Percentiles rank a stretch among this genome's conserved stretches.
Conservation (phyloP, 2,797 vertebrate genomes). For the Phalanger gymnotis region DNA sequence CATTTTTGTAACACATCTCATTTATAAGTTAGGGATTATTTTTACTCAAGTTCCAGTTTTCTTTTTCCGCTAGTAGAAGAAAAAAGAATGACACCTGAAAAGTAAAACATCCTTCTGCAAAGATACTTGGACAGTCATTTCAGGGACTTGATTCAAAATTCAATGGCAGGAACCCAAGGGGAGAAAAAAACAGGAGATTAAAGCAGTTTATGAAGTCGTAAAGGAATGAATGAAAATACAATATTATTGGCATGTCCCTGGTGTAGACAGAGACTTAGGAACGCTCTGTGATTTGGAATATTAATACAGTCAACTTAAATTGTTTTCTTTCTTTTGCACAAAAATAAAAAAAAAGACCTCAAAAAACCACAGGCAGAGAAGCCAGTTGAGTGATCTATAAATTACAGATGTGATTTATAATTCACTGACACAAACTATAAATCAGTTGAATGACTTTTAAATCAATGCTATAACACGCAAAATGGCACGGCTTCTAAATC, state of each 20-base stretch:
- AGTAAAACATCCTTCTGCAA: not conserved
- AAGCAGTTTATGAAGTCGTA: rapidly evolving
- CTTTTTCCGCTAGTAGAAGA: rapidly evolving
- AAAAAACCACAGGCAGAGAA: conserved; percentile 25
- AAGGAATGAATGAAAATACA: not conserved
- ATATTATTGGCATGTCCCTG: not conserved
- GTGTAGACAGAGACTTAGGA: not conserved
- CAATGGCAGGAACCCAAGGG: rapidly evolving
- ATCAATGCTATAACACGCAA: not conserved
- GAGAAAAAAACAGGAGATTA: not conserved
- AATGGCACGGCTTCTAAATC: conserved; percentile 1
- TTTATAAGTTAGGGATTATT: not conserved
- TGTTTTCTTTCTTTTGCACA: conserved; percentile 33
- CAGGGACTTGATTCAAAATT: rapidly evolving
- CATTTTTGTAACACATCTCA: not conserved
- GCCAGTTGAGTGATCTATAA: conserved; percentile 8
- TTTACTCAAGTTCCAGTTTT: rapidly evolving
- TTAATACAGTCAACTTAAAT: rapidly evolving
- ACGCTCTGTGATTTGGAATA: not conserved
- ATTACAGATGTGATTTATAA: conserved; percentile 50
- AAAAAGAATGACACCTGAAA: rapidly evolving
- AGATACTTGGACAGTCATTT: not conserved
- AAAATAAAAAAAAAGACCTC: conserved; percentile 2
- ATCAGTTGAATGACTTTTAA: conserved; percentile 56
- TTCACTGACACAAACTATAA: conserved; percentile 55